Evolutionary conservation across 2,888 invertebrate species (phyloP), one percentile per base, ranked within the genome.

Genomic region (Noctua pronuba): DNA sequence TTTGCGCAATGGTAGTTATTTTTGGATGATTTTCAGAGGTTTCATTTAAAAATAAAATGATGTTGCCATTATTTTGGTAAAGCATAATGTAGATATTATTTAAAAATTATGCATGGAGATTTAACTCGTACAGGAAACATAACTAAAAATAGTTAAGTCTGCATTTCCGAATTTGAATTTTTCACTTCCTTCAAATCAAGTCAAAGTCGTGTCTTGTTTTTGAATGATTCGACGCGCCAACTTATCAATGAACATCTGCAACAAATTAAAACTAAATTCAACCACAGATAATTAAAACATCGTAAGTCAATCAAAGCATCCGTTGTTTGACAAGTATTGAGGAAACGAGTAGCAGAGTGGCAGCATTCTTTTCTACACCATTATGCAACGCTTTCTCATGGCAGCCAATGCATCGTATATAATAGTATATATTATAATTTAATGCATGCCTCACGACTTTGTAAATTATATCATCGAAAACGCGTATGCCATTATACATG

Each of bases 331-430:
- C 79, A 82, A 75, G 75, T 79, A 79, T 79, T 77, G 78, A 83
- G 86, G 86, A 89, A 88, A 87, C 68, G 52, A 70, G 78, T 70
- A n/a, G 64, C 73, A 73, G n/a, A 24, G 13, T 65, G 49, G 46
- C 77, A 73, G 52, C 82, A 88, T 89, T 88, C 83, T 89, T 87
- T 79, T 78, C 76, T 80, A 76, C 62, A 77, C 69, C 8, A 79
- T 90, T 90, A 90, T 83, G 84, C 70, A 90, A 90, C 69, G 52
- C 86, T 85, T 90, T 90, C 90, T 86, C 90, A 90, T 89, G 89
- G 83, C 83, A 79, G 71, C 79, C 58, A 78, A 78, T 80, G 77
- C 75, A 81, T 67, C 44, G 77, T 58, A 76, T 80, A 84, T 16
- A 65, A 41, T 65, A n/a, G n/a, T 65, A 7, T 35, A 67, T 79